Evolutionary conservation across 2,113 vertebrate genomes (phyloP), one percentile per base, ranked within the genome.

Genomic region (Scomber japonicus): DNA sequence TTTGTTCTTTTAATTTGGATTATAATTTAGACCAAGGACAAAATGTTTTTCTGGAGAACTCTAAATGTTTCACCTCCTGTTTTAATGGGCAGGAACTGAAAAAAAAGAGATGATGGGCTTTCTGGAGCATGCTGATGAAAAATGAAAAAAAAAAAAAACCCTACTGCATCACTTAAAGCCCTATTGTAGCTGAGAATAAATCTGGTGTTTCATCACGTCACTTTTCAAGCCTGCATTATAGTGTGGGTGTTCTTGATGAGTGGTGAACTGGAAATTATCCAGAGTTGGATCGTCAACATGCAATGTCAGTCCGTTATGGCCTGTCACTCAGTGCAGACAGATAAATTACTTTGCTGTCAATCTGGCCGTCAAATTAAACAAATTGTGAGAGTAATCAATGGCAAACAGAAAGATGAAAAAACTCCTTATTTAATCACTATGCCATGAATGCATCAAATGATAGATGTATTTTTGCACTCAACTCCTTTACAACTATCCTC

Each of bases 231-330:
- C 87, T 89, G 84, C 86, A 89, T 94, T 88, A 80, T 93, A 85
- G 94, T 89, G 86, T 83, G 94, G 93, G 94, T 95, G 91, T 95
- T 94, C 95, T 92, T 96, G 95, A 97, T 96, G 95, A 97, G 96
- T 92, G 94, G 95, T 95, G 95, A 97, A 96, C 96, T 96, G 97
- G 96, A 97, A 96, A 96, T 95, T 94, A 96, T 95, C 95, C 95
- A 82, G 90, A 93, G 95, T 93, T 89, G 91, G 92, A 95, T 93
- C 92, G 85, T 94, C 94, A 93, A 83, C 87, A 92, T 91, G 75
- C 94, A 94, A 95, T 95, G 95, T 94, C 94, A 96, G 94, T 94
- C 94, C 91, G 95, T 97, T 95, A 95, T 94, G 92, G 92, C 88
- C 91, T 92, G 96, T 96, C 97, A 96, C 92, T 97, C 96, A 96